Evolutionary conservation across 2,888 invertebrate species (phyloP).

Genomic region (Strigamia maritima): DNA sequence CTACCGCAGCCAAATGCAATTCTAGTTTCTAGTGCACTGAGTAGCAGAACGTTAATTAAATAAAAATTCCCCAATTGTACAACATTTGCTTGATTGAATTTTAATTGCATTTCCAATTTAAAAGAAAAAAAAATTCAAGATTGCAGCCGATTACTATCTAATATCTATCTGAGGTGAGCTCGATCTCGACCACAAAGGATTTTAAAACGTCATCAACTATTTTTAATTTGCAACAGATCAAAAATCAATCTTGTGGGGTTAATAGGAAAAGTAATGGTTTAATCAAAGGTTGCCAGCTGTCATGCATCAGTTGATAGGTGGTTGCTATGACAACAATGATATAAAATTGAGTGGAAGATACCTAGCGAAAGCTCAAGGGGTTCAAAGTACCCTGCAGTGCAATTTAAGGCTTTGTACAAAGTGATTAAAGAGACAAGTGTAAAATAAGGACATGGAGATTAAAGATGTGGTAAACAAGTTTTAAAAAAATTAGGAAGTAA

Average conservation of each 20-base stretch:
- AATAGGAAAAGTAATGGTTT: background rate
- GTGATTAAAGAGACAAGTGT: background rate
- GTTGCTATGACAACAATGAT: background rate
- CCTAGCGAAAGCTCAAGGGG: background rate
- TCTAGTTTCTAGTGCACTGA: background rate
- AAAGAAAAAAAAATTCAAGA: too few relatives aligned
- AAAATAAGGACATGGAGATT: background rate
- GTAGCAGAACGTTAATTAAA: background rate
- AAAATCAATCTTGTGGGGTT: background rate
- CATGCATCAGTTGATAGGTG: background rate
- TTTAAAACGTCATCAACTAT: too few relatives aligned
- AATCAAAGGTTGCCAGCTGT: background rate
- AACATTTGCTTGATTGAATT: background rate
- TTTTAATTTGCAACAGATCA: background rate
- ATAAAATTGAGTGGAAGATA: background rate
- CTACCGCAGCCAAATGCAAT: background rate
- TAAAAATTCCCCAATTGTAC: background rate
- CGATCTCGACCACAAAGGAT: too few relatives aligned
- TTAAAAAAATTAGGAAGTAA: background rate
- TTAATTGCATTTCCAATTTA: background rate
- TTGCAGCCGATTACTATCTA: too few relatives aligned
- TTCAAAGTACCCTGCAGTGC: background rate
- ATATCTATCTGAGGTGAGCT: too few relatives aligned
- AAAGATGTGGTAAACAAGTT: background rate
- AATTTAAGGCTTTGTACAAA: background rate